Conservation (phyloP, 1,140 invertebrate species). For the Drosophila truncata region DNA sequence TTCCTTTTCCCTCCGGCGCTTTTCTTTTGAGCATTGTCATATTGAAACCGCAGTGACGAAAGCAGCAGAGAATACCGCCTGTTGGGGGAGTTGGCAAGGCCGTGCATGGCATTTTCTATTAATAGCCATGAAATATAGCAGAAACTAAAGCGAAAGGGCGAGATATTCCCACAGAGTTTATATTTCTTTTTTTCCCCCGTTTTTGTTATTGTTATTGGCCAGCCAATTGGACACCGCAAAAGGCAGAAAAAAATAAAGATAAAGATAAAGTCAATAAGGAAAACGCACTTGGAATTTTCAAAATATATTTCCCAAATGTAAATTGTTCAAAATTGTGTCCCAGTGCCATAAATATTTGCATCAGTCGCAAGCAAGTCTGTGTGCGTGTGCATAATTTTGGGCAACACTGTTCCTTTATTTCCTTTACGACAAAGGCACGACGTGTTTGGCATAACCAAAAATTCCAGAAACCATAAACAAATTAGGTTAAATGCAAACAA, state of each 20-base stretch:
- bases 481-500: conserved; percentile 73
- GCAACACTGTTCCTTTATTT: conserved; percentile 19
- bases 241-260: conserved; percentile 7
- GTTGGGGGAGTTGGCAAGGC: conserved; percentile 25
- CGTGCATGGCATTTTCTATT: conserved; percentile 80
- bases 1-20: neutral
- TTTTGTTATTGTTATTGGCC: conserved; percentile 65
- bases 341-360: conserved; percentile 49
- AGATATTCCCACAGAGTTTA: conserved; percentile 32
- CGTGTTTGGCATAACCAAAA: conserved; percentile 72
- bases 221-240: conserved; percentile 57
- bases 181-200: conserved; percentile 61
- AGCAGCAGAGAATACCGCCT: conserved; percentile 24
- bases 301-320: conserved; percentile 45
- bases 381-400: conserved; percentile 48
- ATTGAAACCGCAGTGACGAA: conserved; percentile 76
- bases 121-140: conserved; percentile 62
- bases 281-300: conserved; percentile 58
- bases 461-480: conserved; percentile 22
- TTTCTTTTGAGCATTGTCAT: conserved; percentile 56
- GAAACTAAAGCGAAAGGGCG: conserved; percentile 1
- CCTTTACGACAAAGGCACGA: conserved; percentile 28
- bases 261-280: conserved; percentile 37
- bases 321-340: conserved; percentile 43
- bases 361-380: conserved; percentile 18